Evolutionary conservation across 2,113 vertebrate genomes (phyloP), one percentile per base, ranked within the genome.

Genomic region (Furnarius figulus): DNA sequence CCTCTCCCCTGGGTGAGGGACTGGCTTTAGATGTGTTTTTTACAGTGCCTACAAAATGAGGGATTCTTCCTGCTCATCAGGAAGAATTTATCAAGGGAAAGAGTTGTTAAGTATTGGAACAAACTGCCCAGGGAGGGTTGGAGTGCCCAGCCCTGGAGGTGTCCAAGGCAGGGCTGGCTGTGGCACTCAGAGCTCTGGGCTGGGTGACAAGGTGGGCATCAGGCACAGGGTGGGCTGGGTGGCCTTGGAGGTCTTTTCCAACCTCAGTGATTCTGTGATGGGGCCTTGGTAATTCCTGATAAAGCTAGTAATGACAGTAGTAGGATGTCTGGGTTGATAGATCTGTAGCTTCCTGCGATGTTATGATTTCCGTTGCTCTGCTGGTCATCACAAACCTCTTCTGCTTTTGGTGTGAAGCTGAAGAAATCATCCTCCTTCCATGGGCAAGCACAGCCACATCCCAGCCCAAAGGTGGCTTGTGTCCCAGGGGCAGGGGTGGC

Each of bases 311-410:
- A 1, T 27, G 86, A 42, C 55, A n/a, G 30, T 6, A 33, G 8
- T 5, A 28, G 49, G 10, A 58, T 53, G 14, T 81, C 30, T 70
- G 61, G 35, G 44, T 58, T 0, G 2, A 24, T 4, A 19, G 2
- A 10, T 5, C 2, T 6, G 2, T 6, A 7, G 6, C 6, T 39
- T 39, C 21, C 14, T 70, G 59, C 44, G 33, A 0, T 31, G 13
- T 3, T 35, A 1, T 16, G n/a, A 6, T 16, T 24, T 3, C 21
- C 74, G 23, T 47, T 40, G 24, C 11, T 28, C 30, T 56, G 3
- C 31, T 40, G 11, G 4, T 18, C 59, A 30, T 14, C 24, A 35
- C 22, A 52, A 68, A 86, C 14, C 14, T 44, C 27, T n/a, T 37
- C 9, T 50, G 37, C 15, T 67, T 71, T 37, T 49, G 22, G 4